Base-by-base conservation (phyloP, 2,888 invertebrate species). In the Pseudanteris insignis region DNA sequence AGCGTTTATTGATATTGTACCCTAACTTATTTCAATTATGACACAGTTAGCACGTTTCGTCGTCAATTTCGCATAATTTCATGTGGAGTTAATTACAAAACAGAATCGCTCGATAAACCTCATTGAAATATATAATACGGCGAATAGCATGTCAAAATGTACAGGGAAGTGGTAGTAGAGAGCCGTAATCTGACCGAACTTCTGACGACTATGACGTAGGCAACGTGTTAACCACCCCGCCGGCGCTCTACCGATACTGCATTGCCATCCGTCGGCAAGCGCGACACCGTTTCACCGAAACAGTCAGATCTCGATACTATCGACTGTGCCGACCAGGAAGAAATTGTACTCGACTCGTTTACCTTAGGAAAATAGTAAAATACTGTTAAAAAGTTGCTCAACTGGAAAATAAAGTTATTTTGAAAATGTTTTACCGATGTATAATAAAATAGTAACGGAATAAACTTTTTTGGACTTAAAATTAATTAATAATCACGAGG, bases 241-340 rank as follows among this genome's bases (percentile, higher is more conserved):
- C n/a, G n/a, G n/a, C n/a, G n/a, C n/a, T n/a, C n/a, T n/a, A n/a
- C 43, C 33, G 14, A 47, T 37, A 43, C 54, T 44, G 36, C 55
- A 21, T 61, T 61, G 61, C 61, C 61, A 25, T 55, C 55, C 21
- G 61, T 55, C 61, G 61, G 61, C 50, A 61, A 54, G 13, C 4
- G n/a, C n/a, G n/a, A n/a, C 9, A 12, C 8, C 12, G 5, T 12
- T 32, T 25, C 24, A 14, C 34, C 24, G 25, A 43, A 32, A 50
- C 54, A 55, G 47, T 18, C 11, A 47, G 50, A 51, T 50, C 40
- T 15, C 50, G 40, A 32, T 62, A 2, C 15, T 62, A 62, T 51
- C 62, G 55, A 62, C 62, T 32, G 38, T 30, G 26, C 37, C 7
- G 55, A 36, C 46, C 41, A 55, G 44, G 51, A 55, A 57, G 62